These are phyloP conservation scores for Malurus leucopterus DNA, from an alignment of 2,797 vertebrate species.

Conservation along the genomic window DNA sequence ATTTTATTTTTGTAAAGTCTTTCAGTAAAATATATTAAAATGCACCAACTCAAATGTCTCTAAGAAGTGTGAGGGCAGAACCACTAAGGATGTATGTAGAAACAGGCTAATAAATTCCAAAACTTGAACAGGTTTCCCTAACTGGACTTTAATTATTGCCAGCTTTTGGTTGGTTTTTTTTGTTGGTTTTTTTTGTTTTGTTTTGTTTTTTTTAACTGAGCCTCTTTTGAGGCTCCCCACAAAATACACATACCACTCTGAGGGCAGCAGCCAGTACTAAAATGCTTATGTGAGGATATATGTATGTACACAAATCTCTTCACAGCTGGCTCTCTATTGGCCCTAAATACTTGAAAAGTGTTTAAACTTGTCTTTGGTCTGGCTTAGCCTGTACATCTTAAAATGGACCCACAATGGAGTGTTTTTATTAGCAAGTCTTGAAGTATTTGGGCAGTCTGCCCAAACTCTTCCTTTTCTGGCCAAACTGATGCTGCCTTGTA, in stretches of 20 bases:
- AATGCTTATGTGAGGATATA: neutral
- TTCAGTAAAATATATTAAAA: neutral
- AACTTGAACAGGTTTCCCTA: neutral
- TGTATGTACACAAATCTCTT: neutral
- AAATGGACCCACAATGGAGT: conserved; percentile 3
- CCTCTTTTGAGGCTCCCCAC: neutral
- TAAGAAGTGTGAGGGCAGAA: neutral
- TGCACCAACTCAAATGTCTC: neutral
- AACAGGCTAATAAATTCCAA: neutral
- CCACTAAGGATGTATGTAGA: neutral
- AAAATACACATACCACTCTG: neutral
- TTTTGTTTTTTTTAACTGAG: neutral
- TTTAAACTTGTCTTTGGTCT: neutral
- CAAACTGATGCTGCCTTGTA: neutral
- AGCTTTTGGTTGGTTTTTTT: neutral
- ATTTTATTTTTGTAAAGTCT: neutral
- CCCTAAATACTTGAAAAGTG: neutral
- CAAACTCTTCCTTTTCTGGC: neutral
- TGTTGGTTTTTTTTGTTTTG: neutral
- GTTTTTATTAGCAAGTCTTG: conserved; percentile 20
- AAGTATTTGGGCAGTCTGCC: neutral
- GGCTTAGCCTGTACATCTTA: neutral
- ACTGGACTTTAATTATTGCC: neutral
- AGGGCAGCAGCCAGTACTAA: neutral
- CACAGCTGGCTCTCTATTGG: neutral